A percentile compares a stretch with the other conserved stretches of the same genome.
phyloP scores from a whole-genome alignment of 30 jellyfish, hydroid and myxozoan genomes.

The Cassiopea andromeda region DNA sequence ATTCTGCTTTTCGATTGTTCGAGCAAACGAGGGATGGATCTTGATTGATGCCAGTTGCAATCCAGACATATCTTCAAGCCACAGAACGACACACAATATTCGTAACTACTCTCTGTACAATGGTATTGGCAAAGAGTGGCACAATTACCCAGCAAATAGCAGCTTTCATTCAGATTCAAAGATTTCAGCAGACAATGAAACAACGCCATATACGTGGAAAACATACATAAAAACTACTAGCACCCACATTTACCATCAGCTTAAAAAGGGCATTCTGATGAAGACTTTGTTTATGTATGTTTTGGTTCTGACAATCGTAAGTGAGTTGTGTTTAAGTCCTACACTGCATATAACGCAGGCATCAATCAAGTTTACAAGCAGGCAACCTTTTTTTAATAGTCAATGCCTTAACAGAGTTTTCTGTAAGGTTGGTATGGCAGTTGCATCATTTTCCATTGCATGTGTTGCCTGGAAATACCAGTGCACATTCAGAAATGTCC shows the following conservation, averaged over 20 bases:
- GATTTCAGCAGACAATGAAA: neutral
- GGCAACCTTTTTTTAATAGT: slow-evolving; percentile 30
- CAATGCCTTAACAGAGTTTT: slow-evolving; percentile 66
- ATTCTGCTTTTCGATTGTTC: slow-evolving; percentile 52
- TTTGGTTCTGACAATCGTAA: slow-evolving; percentile 44
- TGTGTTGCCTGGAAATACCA: slow-evolving; percentile 57
- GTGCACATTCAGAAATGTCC: slow-evolving; percentile 45
- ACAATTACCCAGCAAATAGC: neutral
- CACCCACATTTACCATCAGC: slow-evolving; percentile 37
- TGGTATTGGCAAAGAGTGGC: neutral
- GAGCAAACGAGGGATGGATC: slow-evolving; percentile 53
- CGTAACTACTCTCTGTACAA: neutral
- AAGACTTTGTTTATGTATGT: slow-evolving; percentile 48
- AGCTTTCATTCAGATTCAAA: neutral
- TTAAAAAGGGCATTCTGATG: slow-evolving; percentile 51
- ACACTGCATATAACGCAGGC: slow-evolving; percentile 67
- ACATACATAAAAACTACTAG: slow-evolving; percentile 36
- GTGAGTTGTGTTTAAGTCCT: slow-evolving; percentile 67
- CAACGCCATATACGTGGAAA: slow-evolving; percentile 45
- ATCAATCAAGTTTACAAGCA: slow-evolving; percentile 42
- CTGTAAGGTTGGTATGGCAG: slow-evolving; percentile 62
- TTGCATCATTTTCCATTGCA: slow-evolving; percentile 62
- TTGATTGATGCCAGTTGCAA: slow-evolving; percentile 32
- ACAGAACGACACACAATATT: neutral
- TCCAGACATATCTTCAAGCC: neutral